phyloP scores from a whole-genome alignment of 2,888 invertebrate genomes.

The Drymonia ruficornis region DNA sequence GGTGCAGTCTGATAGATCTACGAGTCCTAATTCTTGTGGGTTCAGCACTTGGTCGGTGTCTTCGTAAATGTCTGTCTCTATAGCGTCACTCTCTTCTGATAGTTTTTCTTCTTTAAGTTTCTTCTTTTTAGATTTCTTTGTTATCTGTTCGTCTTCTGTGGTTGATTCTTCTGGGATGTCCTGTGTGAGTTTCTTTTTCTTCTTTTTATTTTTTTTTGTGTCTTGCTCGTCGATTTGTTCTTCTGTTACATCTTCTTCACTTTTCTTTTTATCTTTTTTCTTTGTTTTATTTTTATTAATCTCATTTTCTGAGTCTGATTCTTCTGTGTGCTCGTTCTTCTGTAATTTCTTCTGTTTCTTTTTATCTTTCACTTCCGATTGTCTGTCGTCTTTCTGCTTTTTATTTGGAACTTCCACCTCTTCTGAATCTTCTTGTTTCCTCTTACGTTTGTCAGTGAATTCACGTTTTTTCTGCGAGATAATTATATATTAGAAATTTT shows the following conservation, averaged over 20 bases:
- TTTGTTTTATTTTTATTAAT: slow-evolving; percentile 28
- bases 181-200: slow-evolving; percentile 3
- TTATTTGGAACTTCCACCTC: slow-evolving; percentile 14
- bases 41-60: slow-evolving; percentile 53
- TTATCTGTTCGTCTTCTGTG: slow-evolving; percentile 16
- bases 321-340: not conserved
- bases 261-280: slow-evolving; percentile 21
- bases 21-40: slow-evolving; percentile 56
- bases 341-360: slow-evolving; percentile 10
- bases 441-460: slow-evolving; percentile 44
- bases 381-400: slow-evolving; percentile 16
- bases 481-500: slow-evolving; percentile 5
- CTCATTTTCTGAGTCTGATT: slow-evolving; percentile 18
- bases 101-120: slow-evolving; percentile 19
- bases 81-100: slow-evolving; percentile 67
- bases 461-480: slow-evolving; percentile 46
- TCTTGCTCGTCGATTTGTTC: slow-evolving; percentile 7
- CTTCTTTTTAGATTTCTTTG: slow-evolving; percentile 23
- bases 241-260: slow-evolving; percentile 4
- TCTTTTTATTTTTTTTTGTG: slow-evolving; percentile 5
- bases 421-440: slow-evolving; percentile 4
- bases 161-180: slow-evolving; percentile 7
- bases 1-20: slow-evolving; percentile 64
- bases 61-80: slow-evolving; percentile 65
- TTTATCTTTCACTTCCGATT: slow-evolving; percentile 22